These are phyloP conservation scores for Sisyra terminalis DNA, from an alignment of 2,888 invertebrate species.

Conservation along the genomic window DNA sequence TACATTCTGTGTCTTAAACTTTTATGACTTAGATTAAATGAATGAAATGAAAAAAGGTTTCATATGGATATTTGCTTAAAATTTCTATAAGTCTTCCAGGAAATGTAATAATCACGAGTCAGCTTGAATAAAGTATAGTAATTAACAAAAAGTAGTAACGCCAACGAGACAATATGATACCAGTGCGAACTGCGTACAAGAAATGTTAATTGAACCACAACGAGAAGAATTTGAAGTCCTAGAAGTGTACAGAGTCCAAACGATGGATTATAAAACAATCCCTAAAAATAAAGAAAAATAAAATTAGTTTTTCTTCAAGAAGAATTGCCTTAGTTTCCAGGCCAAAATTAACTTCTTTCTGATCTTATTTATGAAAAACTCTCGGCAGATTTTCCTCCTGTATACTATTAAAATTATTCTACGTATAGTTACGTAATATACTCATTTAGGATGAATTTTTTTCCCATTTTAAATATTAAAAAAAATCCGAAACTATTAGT, in stretches of 20 bases:
- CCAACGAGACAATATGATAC: conserved; percentile 80
- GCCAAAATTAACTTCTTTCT: too few species aligned
- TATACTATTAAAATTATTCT: too few species aligned
- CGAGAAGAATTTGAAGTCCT: conserved; percentile 48
- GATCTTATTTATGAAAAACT: too few species aligned
- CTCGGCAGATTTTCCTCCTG: too few species aligned
- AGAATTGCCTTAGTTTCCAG: too few species aligned
- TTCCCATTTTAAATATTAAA: too few species aligned
- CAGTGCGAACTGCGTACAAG: conserved; percentile 71
- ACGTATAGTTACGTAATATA: too few species aligned
- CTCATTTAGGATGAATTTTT: too few species aligned
- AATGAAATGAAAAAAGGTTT: background rate
- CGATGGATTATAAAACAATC: conserved; percentile 75
- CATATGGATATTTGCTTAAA: conserved; percentile 2
- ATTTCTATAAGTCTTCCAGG: conserved; percentile 59
- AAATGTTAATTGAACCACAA: conserved; percentile 62
- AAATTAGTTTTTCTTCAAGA: too few species aligned
- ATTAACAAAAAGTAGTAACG: conserved; percentile 75
- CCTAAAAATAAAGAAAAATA: conserved; percentile 35
- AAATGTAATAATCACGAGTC: conserved; percentile 69
- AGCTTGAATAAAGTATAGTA: conserved; percentile 85
- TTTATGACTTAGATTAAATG: too few species aligned
- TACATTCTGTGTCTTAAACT: too few species aligned
- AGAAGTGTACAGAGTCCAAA: conserved; percentile 56
- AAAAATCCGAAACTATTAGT: too few species aligned